Evolutionary conservation across 1,140 invertebrate species (phyloP), one percentile per base, ranked within the genome.

Genomic region (Drosophila nikananu): DNA sequence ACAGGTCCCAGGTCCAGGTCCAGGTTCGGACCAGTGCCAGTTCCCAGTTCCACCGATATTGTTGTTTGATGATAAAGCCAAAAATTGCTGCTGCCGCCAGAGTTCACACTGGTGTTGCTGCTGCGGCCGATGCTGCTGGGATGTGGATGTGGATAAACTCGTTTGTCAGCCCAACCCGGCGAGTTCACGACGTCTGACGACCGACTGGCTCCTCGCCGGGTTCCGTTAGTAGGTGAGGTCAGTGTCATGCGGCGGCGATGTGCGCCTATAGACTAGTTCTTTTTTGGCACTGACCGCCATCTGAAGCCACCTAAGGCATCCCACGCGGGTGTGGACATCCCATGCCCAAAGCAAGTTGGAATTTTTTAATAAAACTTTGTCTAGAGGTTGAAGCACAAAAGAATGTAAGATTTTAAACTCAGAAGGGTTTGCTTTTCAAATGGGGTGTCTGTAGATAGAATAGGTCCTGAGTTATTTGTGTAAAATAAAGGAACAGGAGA

Each of bases 211-310:
- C 63, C 83, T 79, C 82, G 67, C 44, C 68, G 72, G 77, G 74
- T 89, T 89, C 84, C 84, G 84, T 90, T 90, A 90, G 86, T 90
- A 90, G 86, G 86, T 90, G 86, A 90, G 86, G 86, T 90, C 86
- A 90, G 86, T 90, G 86, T 90, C 86, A 90, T 87, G 84, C 86
- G 80, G 83, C 71, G 35, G 35, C 35, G 25, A 13, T 44, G 63
- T 57, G 81, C 63, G 80, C 84, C 75, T 76, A 63, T 90, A 80
- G 86, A 90, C 86, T 90, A 90, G 86, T 90, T 82, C 83, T 48
- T 48, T 48, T 48, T 89, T 79, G 78, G 81, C 84, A 80, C 74
- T 55, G 52, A 82, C 60, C 37, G 41, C 46, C 41, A 21, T 35
- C 19, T n/a, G 30, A 19, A 23, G 2, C 17, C 30, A 32, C 46